Base-by-base conservation (phyloP, 2,797 vertebrate genomes). In the Tolypeutes matacus region DNA sequence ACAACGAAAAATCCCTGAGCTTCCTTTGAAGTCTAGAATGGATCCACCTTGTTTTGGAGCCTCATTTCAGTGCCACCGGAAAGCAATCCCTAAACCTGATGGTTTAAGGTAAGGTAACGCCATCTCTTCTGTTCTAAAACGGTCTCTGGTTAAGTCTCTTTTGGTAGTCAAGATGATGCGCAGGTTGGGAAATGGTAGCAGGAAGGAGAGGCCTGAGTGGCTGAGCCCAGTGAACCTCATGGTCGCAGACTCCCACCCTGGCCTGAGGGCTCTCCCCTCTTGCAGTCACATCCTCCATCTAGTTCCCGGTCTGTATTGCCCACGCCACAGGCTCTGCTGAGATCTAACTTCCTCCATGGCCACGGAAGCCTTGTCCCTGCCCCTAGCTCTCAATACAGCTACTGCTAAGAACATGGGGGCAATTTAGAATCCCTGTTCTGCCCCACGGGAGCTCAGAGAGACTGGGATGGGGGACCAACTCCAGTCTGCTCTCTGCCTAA, bases 71-170 rank as follows among this genome's bases (percentile, higher is more conserved):
- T 86, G 15, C 34, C 42, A 70, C 1, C 75, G 60, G 42, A 89
- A 77, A 92, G 39, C 36, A n/a, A 83, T 81, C 80, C 75, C 86
- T 82, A 91, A 51, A 67, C 70, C 83, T 91, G 7, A 93, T 51
- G 31, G 89, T 75, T 60, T 5, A 65, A 92, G 76, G 62, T 3
- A 85, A 46, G 8, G 53, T 56, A 56, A 17, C 18, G 3, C 53
- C 53, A 20, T 56, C 53, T 56, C 53, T 56, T 56, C 6, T 56
- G 17, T 21, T 56, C 53, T 56, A 56, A 56, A 56, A 21, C 7
- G 53, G 53, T 56, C 18, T 56, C 53, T 56, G 53, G 53, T 56
- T 18, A 56, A 56, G 51, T 53, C 51, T 53, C 56, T 85, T 82
- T 51, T 82, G 11, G 65, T 75, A 81, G 29, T 95, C 72, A 86